Percentiles rank a stretch among this genome's conserved stretches.
Evolutionary conservation across 1,140 invertebrate genomes (phyloP).

Genomic region (Drosophila setifemur): DNA sequence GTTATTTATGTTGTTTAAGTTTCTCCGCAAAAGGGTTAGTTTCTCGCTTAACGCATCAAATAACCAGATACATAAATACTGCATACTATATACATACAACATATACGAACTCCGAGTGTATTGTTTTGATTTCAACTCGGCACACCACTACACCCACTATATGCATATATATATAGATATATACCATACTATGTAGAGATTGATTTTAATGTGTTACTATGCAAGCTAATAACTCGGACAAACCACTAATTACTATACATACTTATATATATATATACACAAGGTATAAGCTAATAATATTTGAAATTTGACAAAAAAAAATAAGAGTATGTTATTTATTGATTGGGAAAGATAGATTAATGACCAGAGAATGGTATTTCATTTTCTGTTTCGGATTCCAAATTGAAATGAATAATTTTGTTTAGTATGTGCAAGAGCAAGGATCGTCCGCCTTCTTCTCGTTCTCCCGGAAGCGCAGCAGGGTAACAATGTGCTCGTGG

Average conservation of each 20-base stretch:
- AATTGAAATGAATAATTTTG: not conserved
- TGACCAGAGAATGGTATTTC: too few relatives aligned
- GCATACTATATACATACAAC: constrained; percentile 32
- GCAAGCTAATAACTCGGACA: constrained; percentile 63
- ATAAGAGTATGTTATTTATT: not conserved
- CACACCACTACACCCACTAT: constrained; percentile 6
- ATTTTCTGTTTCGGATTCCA: not conserved
- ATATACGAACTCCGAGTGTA: constrained; percentile 9
- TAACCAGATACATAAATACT: constrained; percentile 40
- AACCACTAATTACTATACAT: constrained; percentile 65
- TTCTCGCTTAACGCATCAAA: constrained; percentile 32
- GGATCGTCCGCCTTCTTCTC: not conserved
- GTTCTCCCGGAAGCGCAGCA: constrained; percentile 38
- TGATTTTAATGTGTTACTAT: constrained; percentile 76
- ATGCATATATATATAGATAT: constrained; percentile 25
- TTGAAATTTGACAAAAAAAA: constrained; percentile 65
- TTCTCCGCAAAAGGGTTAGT: not conserved
- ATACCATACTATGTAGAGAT: constrained; percentile 66
- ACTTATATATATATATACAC: constrained; percentile 49
- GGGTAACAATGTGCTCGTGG: constrained; percentile 27
- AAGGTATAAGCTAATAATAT: constrained; percentile 77
- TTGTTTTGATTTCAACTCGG: constrained; percentile 32
- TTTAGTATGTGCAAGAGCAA: not conserved
- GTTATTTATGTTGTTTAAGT: constrained; percentile 20
- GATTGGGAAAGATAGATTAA: not conserved